Conservation (phyloP, 2,113 vertebrate species). For the Microtus richardsoni region DNA sequence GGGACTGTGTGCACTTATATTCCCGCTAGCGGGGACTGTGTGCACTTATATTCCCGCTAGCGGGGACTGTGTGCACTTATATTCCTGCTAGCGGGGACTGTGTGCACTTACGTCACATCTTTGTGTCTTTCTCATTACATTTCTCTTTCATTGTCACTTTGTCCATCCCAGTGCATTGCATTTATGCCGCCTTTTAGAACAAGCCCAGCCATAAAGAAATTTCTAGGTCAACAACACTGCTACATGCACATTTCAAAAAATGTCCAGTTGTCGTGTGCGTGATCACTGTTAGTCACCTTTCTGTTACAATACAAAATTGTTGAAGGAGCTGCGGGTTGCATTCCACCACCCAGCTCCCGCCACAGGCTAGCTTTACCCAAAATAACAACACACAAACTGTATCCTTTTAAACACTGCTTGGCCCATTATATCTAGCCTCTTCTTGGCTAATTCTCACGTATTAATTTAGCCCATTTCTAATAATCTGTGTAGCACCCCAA, state of each 20-base stretch:
- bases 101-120: neutral
- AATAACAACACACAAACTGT: too few species aligned
- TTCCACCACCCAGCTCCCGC: too few species aligned
- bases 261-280: neutral
- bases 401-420: too few species aligned
- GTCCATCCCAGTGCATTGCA: conserved; percentile 7
- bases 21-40: neutral
- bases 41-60: neutral
- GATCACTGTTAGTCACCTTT: neutral
- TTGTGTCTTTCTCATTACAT: neutral
- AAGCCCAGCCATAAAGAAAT: neutral
- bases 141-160: neutral
- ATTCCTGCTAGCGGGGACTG: neutral
- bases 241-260: neutral
- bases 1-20: neutral
- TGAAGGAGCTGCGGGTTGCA: too few species aligned
- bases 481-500: too few species aligned
- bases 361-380: too few species aligned
- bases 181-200: conserved; percentile 24
- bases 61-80: neutral
- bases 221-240: neutral
- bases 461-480: too few species aligned
- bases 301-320: neutral
- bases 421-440: too few species aligned
- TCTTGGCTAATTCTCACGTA: too few species aligned